Base-by-base conservation (phyloP, 2,113 vertebrate genomes). In the Eurypyga helias region DNA sequence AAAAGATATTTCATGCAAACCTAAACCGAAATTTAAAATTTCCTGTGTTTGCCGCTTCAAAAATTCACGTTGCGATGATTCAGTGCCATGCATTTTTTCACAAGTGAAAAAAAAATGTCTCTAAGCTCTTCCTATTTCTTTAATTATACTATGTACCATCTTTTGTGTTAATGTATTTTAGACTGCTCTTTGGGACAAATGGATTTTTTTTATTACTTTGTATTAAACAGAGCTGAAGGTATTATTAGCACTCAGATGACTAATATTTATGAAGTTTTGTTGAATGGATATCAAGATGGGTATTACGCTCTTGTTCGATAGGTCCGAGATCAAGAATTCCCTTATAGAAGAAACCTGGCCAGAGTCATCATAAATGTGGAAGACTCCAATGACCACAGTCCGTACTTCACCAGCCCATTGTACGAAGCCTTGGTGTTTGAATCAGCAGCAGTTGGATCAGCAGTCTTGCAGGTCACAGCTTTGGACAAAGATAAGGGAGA, bases 321-420 rank as follows among this genome's bases (percentile, higher is more conserved):
- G 99, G 99, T 99, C 76, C 99, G 99, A 96, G 99, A 99, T 97
- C 99, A 99, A 97, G 99, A 99, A 94, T 99, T 99, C 84, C 99
- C 99, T 8, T 99, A 99, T 38, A 98, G 99, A 93, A 99, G 99
- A 94, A 99, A 99, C 91, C 94, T 99, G 97, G 99, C 98, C 66
- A 99, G 99, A 48, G 99, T 99, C 46, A 96, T 99, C 43, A 98
- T 99, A 83, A 99, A 99, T 48, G 99, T 99, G 88, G 99, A 99
- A 90, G 99, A 99, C 87, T 98, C 99, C 66, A 99, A 99, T 54
- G 99, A 99, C 93, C 99, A 99, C 55, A 98, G 98, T 24, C 99
- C 99, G 0, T 98, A 99, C 77, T 99, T 99, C 71, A 99, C 99
- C 93, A 99, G 98, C 82, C 98, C 99, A 0, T 93, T 99, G 91